phyloP scores from a whole-genome alignment of 1,140 invertebrate species.

The Pentalonia nigronervosa region DNA sequence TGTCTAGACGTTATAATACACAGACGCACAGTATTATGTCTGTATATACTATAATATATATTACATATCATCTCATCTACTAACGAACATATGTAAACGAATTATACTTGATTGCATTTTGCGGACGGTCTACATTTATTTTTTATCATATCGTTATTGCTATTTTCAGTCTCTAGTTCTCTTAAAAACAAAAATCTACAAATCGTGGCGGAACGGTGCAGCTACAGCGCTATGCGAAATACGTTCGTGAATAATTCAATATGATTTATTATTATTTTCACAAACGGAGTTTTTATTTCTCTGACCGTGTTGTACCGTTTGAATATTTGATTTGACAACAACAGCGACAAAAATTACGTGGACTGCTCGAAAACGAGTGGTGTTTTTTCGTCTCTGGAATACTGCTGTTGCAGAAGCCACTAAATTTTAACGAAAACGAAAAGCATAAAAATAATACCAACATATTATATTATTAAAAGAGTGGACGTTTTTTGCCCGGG shows the following conservation, averaged over 20 bases:
- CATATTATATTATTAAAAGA: neutral
- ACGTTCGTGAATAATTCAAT: constrained; percentile 32
- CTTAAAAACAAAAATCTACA: neutral
- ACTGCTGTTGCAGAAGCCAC: neutral
- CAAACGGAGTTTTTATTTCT: neutral
- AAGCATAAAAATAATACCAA: neutral
- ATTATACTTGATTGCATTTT: neutral
- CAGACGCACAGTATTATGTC: neutral
- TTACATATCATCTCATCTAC: neutral
- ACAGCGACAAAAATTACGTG: neutral
- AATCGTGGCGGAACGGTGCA: neutral
- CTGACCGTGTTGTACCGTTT: neutral
- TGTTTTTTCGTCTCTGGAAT: neutral
- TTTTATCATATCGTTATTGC: neutral
- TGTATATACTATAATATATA: neutral
- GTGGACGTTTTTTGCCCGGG: neutral
- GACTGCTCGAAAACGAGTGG: neutral
- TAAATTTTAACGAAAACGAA: neutral
- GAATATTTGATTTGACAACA: neutral
- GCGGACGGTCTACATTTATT: neutral
- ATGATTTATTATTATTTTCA: constrained; percentile 35
- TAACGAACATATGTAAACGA: neutral
- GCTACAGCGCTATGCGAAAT: neutral
- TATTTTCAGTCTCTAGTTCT: neutral
- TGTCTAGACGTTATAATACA: neutral